Conservation (phyloP, 2,113 vertebrate genomes). For the Camelus dromedarius region DNA sequence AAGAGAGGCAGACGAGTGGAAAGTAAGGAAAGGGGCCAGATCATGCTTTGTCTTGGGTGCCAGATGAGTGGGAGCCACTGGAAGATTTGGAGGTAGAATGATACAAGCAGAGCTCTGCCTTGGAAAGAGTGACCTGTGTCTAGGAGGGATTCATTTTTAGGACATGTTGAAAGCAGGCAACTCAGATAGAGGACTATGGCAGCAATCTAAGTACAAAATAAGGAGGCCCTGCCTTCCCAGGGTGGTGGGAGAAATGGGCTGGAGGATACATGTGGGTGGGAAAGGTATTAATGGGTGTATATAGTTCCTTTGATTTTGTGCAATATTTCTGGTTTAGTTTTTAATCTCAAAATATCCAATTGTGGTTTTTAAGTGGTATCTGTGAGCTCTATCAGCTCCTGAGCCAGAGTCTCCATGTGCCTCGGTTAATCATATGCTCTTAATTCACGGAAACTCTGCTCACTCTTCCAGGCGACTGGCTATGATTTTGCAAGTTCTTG, state of each 20-base stretch:
- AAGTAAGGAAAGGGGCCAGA: neutral
- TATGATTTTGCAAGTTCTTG: neutral
- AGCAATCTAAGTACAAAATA: neutral
- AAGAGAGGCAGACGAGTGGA: neutral
- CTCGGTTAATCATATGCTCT: neutral
- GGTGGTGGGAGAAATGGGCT: neutral
- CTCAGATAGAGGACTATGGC: neutral
- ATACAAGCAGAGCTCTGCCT: neutral
- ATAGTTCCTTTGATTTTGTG: neutral
- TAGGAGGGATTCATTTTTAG: neutral
- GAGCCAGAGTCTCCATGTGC: neutral
- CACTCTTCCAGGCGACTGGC: neutral
- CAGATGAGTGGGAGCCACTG: neutral
- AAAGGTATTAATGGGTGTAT: neutral
- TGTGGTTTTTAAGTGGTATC: neutral
- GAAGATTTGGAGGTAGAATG: neutral
- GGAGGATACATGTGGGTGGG: neutral
- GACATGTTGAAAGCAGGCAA: neutral
- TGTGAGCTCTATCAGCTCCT: neutral
- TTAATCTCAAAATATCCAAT: constrained; percentile 16
- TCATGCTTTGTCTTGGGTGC: neutral
- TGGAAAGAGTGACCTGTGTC: neutral
- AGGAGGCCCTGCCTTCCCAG: neutral
- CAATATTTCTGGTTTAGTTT: constrained; percentile 29
- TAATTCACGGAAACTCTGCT: neutral